Evolutionary conservation across 1,140 invertebrate species (phyloP), one percentile per base, ranked within the genome.

Genomic region (Gerris buenoi): DNA sequence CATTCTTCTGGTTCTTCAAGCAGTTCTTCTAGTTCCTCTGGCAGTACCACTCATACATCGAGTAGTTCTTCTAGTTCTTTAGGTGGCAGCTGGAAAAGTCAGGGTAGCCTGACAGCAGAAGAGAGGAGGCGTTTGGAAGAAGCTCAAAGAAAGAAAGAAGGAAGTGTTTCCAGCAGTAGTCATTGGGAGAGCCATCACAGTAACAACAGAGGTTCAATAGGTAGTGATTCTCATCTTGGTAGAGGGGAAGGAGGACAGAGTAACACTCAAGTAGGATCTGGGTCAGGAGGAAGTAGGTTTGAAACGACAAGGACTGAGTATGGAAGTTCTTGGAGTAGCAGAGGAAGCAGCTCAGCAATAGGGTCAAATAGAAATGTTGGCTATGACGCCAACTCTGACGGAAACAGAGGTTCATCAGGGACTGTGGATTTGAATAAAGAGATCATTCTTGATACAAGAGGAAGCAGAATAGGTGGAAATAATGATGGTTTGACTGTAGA

Each of bases 61-160:
- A 15, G 18, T 22, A 33, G 27, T 22, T 63, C 2, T 46, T 66
- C n/a, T n/a, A 28, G 15, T 46, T 46, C 33, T 10, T 46, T 18
- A 46, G 18, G 33, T 46, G 18, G 33, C 18, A 46, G 33, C n/a
- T 46, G 33, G 33, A 46, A 18, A 18, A 10, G 5, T 10, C 33
- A 46, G 33, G 18, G 33, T 5, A 46, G 33, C 33, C 5, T 72
- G n/a, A 65, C 68, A 27, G 64, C 65, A 27, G 68, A 71, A 64
- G 70, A 71, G 67, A 71, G 65, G n/a, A 65, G 29, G 33, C 68
- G 67, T 25, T 64, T 69, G 25, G 63, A 68, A 61, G 69, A 71
- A 63, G 58, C 46, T 27, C 63, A 66, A 66, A 67, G 58, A 66
- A 68, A 66, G 68, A 65, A 66, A 71, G 66, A 67, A 70, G 64